Evolutionary conservation across 2,797 vertebrate species (phyloP).

Genomic region (Lagorchestes hirsutus): DNA sequence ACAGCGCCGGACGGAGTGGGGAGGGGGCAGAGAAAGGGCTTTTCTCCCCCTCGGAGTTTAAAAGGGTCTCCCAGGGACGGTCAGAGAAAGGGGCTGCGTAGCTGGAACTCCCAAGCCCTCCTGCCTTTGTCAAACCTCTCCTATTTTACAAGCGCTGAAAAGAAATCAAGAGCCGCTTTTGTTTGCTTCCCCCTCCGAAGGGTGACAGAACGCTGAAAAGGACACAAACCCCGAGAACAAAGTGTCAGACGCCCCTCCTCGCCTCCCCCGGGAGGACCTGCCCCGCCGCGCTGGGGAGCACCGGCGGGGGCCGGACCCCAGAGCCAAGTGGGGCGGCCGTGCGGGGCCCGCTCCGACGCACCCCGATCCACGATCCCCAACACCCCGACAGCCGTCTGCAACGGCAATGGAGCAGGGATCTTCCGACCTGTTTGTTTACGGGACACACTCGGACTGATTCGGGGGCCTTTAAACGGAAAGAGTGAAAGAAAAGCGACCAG

Average conservation of each 20-base stretch:
- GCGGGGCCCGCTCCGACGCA: no score
- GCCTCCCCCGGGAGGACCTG: constrained; percentile 83
- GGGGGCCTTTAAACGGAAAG: neutral
- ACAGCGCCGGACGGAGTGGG: neutral
- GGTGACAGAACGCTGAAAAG: constrained; percentile 89
- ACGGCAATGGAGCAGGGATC: neutral
- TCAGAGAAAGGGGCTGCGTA: constrained; percentile 83
- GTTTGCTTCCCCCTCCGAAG: constrained; percentile 88
- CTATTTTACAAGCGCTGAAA: constrained; percentile 93
- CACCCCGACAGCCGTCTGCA: no score
- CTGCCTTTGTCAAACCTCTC: constrained; percentile 93
- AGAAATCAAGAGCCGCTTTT: constrained; percentile 93
- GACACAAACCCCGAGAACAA: constrained; percentile 92
- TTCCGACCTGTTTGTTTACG: neutral
- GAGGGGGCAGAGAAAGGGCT: neutral
- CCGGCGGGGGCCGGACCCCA: no score
- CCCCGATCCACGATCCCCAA: no score
- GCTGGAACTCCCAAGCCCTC: constrained; percentile 93
- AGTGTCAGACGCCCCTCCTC: constrained; percentile 86
- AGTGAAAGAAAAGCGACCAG: neutral
- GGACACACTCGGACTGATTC: constrained; percentile 26
- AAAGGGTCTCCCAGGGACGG: constrained; percentile 73
- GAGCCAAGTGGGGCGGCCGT: no score
- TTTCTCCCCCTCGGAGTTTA: constrained; percentile 53
- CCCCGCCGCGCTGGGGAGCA: constrained; percentile 77